Evolutionary conservation across 37 sponge, comb jelly and placozoan species (phyloP), one percentile per base, ranked within the genome.

Genomic region (Chondrilla cf. caribensis): DNA sequence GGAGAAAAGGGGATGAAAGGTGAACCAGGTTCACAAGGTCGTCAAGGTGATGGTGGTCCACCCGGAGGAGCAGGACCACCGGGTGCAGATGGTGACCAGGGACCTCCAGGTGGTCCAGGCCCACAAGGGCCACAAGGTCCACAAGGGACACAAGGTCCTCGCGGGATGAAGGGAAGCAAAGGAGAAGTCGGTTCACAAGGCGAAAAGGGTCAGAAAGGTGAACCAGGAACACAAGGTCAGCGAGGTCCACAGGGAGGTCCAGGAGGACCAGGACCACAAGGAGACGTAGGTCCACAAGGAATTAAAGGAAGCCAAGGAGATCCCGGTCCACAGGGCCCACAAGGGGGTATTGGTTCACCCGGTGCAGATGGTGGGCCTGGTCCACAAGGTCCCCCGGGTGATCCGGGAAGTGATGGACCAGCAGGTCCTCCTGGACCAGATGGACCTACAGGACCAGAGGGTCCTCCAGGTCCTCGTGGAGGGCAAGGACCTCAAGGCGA

Each of bases 401-500:
- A 38, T 81, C 26, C 18, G 2, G 81, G 81, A 31, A 28, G 2
- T 8, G 29, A 58, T 14, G 81, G 81, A 21, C 22, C 38, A 25
- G 64, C 32, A 58, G 81, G 81, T 28, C 40, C 19, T 32, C 81
- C 60, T 7, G 81, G 81, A 60, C 81, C 33, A 81, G 81, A 29
- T 18, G 81, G 81, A 58, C 81, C 59, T 64, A 64, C 51, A 55
- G 79, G 79, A 78, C 57, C 43, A 21, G 7, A 51, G 3, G 79
- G 79, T 22, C n/a, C 47, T 78, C 79, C 47, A 43, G 79, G 79
- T 3, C 54, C 79, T 22, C 54, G 44, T 42, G 77, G 77, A 73
- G 77, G 41, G 37, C 6, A 35, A 32, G 79, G 79, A 42, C 54
- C 66, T 25, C 66, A 32, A 31, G 19, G 28, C 79, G 38, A 28